Evolutionary conservation across 1,140 invertebrate genomes (phyloP).

Genomic region (Teleogryllus occipitalis): DNA sequence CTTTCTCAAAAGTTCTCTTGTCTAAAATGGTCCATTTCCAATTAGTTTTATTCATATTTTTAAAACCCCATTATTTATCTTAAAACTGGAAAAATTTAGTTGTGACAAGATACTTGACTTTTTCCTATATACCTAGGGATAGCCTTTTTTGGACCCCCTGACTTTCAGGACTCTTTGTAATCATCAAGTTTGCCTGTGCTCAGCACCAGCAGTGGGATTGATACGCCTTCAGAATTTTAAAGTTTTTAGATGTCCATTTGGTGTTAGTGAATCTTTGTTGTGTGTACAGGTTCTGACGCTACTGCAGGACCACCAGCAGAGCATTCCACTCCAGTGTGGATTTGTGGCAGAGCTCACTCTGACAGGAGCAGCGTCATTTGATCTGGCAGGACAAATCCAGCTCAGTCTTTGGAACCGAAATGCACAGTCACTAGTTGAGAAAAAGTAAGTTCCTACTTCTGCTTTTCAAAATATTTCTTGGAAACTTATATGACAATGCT

Average conservation of each 20-base stretch:
- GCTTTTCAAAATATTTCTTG: not conserved
- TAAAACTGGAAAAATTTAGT: too few relatives aligned
- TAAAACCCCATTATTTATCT: too few relatives aligned
- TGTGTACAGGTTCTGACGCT: constrained; percentile 54
- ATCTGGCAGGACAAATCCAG: constrained; percentile 74
- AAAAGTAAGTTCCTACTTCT: constrained; percentile 44
- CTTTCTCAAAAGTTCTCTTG: too few relatives aligned
- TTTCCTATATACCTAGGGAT: too few relatives aligned
- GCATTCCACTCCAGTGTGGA: constrained; percentile 63
- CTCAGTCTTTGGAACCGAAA: constrained; percentile 82
- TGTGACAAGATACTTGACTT: too few relatives aligned
- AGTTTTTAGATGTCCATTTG: not conserved
- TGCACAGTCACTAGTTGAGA: constrained; percentile 71
- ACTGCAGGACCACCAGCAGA: constrained; percentile 63
- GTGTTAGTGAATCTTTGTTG: not conserved
- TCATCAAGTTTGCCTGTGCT: too few relatives aligned
- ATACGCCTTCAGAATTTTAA: not conserved
- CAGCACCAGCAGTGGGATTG: too few relatives aligned
- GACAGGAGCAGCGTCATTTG: constrained; percentile 66
- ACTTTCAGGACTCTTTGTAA: too few relatives aligned
- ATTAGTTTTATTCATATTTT: too few relatives aligned
- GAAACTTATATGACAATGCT: not conserved
- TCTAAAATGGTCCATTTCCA: too few relatives aligned
- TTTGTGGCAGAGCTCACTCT: constrained; percentile 60
- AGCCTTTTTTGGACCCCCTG: too few relatives aligned